phyloP scores from a whole-genome alignment of 2,113 vertebrate genomes.

The Pleuronectes platessa region DNA sequence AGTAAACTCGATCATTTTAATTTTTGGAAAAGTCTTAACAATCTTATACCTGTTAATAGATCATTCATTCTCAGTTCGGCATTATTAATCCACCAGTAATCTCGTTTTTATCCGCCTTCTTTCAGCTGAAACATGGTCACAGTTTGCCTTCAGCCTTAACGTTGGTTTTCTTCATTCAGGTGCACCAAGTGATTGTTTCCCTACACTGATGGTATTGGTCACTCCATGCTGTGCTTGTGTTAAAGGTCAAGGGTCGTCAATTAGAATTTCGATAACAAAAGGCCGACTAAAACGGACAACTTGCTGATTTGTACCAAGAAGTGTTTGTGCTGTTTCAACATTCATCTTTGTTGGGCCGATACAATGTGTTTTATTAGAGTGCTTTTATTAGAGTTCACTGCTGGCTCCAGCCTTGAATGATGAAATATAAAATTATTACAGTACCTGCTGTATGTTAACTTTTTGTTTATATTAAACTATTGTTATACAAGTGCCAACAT shows the following conservation, averaged over 20 bases:
- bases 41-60: background rate
- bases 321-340: conserved; percentile 23
- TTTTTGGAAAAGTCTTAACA: conserved; percentile 13
- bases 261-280: conserved; percentile 15
- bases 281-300: conserved; percentile 14
- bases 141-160: conserved; percentile 59
- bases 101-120: background rate
- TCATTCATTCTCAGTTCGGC: conserved; percentile 2
- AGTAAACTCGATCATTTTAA: background rate
- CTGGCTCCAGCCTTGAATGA: conserved; percentile 66
- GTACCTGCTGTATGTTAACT: conserved; percentile 68
- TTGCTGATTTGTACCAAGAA: background rate
- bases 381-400: conserved; percentile 37
- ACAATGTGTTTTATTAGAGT: conserved; percentile 45
- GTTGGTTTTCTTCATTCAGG: conserved; percentile 38
- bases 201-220: conserved; percentile 29
- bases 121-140: conserved; percentile 12
- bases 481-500: conserved; percentile 35
- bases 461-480: conserved; percentile 80
- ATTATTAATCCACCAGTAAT: background rate
- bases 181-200: conserved; percentile 43
- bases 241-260: conserved; percentile 6
- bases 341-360: conserved; percentile 39
- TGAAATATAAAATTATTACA: conserved; percentile 59
- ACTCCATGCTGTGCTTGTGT: conserved; percentile 38